Evolutionary conservation across 2,888 invertebrate genomes (phyloP), one percentile per base, ranked within the genome.

Genomic region (Linnaemya tessellans): DNA sequence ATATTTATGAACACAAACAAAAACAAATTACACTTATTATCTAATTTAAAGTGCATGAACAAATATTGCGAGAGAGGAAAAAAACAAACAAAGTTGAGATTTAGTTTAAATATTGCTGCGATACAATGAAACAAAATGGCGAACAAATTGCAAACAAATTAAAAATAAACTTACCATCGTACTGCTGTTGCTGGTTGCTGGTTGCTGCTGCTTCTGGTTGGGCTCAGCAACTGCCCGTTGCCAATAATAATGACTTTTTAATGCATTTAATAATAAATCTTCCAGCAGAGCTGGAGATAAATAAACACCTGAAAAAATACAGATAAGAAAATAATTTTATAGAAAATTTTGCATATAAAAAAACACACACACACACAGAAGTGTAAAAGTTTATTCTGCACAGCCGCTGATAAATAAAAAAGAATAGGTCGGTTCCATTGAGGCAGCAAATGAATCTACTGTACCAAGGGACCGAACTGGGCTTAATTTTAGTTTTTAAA

Each of bases 251-350:
- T 80, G 79, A 80, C 68, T 84, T 80, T 80, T 84, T 80, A 84
- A 84, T 84, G 84, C 74, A 80, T 58, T 80, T 58, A 68, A 79
- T 84, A 84, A 84, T 84, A 84, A 84, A 84, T 84, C 79, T 74
- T 84, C 80, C 70, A 62, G 56, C 79, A 74, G 68, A 62, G 73
- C 46, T 22, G 68, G 80, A 70, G 80, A 68, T 79, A 78, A 79
- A 84, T 49, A 79, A 70, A 68, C 73, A 74, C 79, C 74, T 84
- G 84, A 74, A 83, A 78, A 54, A 46, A 51, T 43, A 46, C 3
- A 35, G 58, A 71, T 58, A 78, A 75, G n/a, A 75, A 80, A 60
- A 35, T 43, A 25, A 43, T 46, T 41, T 56, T 43, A 30, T 65
- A 49, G 35, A 78, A 58, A 58, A 49, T 20, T 60, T 46, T 58